phyloP scores from a whole-genome alignment of 2,888 invertebrate species.

The Gymnosoma rotundatum region DNA sequence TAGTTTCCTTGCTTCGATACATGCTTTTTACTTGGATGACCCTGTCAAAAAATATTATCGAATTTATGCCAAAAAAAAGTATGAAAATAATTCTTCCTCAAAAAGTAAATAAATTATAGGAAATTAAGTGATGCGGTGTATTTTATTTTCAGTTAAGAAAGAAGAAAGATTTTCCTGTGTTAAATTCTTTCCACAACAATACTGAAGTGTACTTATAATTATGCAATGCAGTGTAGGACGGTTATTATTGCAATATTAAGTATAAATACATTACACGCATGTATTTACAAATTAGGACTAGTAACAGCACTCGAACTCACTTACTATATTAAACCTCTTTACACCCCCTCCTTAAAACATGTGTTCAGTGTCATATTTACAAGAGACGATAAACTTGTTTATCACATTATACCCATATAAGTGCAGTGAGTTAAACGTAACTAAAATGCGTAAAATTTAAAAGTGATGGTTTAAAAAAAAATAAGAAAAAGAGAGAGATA shows the following conservation, averaged over 20 bases:
- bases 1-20: no score
- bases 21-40: no score
- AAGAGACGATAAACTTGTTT: background rate
- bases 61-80: no score
- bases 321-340: slow-evolving; percentile 8
- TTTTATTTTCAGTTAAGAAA: no score
- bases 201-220: no score
- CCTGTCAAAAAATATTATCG: no score
- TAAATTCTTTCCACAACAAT: no score
- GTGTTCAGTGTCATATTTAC: slow-evolving; percentile 50
- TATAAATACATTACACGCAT: background rate
- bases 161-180: no score
- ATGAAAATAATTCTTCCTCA: no score
- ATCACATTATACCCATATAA: background rate
- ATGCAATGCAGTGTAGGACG: background rate
- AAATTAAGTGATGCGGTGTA: no score
- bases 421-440: slow-evolving; percentile 9
- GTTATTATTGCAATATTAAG: background rate
- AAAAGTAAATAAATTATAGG: no score
- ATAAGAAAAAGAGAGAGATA: slow-evolving; percentile 39
- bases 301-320: background rate
- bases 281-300: background rate
- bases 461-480: background rate
- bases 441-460: slow-evolving; percentile 39
- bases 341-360: background rate